Evolutionary conservation across 1,140 invertebrate species (phyloP), one percentile per base, ranked within the genome.

Genomic region (Drosophila funebris): DNA sequence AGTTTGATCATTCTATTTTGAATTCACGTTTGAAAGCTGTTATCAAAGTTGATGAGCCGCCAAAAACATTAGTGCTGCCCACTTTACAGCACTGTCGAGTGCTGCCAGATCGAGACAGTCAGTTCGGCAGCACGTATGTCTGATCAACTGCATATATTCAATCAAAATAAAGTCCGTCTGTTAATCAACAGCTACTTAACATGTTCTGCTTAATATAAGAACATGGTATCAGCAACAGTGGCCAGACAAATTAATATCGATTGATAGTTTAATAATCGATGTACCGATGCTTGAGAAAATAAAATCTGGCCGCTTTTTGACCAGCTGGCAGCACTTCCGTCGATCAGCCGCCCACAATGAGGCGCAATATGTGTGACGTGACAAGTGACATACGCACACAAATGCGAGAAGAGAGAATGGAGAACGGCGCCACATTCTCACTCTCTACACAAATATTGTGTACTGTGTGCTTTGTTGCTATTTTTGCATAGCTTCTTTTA

Each of bases 361-460:
- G 50, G 14, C 33, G 62, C 54, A 70, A 56, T 73, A 52, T 52
- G 11, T 52, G 46, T 50, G 72, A 76, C 73, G 81, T 79, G 76
- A 84, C 71, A 63, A 57, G 54, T 53, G 58, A 60, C 62, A 62
- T 39, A 60, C 46, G 41, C 56, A 58, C 36, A 75, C 20, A 18
- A 22, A 13, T 2, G 37, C 33, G 27, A 27, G 4, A 33, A 48
- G 56, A 14, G 53, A 31, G 66, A 53, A 41, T 8, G 52, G 31
- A 46, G 22, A 22, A 16, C 39, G 62, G 44, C 31, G 11, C 13
- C n/a, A 72, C 43, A 77, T 58, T 85, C 57, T 87, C 71, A 60
- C 82, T 63, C 73, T 87, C 73, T 20, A 46, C 37, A 11, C 44
- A 68, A 67, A 37, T 76, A 62, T 79, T 77, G 81, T 81, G 56